Percentiles rank a stretch among this genome's conserved stretches.
Conservation (phyloP, 2,113 vertebrate species). For the Pseudorasbora parva region DNA sequence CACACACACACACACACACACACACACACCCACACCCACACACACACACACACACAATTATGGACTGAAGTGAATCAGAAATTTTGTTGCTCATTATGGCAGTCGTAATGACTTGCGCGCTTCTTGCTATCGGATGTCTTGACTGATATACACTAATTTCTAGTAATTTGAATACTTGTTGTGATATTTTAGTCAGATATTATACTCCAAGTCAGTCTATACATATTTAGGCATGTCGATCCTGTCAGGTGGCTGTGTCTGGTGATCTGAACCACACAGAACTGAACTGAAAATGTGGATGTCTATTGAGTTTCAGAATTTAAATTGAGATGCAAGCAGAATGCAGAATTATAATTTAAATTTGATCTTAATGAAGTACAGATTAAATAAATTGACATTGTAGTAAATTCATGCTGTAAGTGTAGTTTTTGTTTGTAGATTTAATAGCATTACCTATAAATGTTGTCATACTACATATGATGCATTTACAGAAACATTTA, state of each 20-base stretch:
- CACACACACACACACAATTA: background rate
- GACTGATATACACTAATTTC: background rate
- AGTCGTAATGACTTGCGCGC: background rate
- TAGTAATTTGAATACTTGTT: background rate
- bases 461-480: no score
- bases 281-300: background rate
- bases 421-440: background rate
- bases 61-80: conserved; percentile 41
- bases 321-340: background rate
- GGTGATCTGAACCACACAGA: background rate
- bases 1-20: background rate
- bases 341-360: background rate
- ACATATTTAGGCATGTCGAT: background rate
- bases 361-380: background rate
- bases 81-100: conserved; percentile 7
- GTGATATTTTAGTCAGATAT: background rate
- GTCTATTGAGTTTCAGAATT: background rate
- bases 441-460: background rate
- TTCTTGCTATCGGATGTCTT: background rate
- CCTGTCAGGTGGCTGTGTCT: background rate
- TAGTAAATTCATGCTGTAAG: background rate
- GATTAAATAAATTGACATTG: background rate
- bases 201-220: background rate
- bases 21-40: background rate
- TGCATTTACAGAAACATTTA: no score